These are phyloP conservation scores for Ametastegia equiseti DNA, from an alignment of 2,888 invertebrate species.

Conservation along the genomic window DNA sequence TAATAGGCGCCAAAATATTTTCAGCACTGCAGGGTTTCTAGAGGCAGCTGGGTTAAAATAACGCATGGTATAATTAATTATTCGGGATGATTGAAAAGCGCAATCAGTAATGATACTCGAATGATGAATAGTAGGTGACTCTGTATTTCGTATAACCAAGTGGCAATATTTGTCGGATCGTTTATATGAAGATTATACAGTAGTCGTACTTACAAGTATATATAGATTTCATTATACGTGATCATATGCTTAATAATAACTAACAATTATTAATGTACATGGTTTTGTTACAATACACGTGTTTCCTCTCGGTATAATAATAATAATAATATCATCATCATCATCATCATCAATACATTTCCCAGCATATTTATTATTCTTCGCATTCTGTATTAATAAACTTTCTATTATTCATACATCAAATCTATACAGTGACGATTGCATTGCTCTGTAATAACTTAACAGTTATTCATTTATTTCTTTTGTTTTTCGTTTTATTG, in stretches of 20 bases:
- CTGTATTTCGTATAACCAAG: conserved; percentile 59
- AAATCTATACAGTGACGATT: conserved; percentile 47
- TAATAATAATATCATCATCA: too few relatives aligned
- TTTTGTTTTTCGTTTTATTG: background rate
- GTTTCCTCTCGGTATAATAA: conserved; percentile 32
- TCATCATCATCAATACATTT: conserved; percentile 23
- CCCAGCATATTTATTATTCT: conserved; percentile 27
- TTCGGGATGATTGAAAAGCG: background rate
- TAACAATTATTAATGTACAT: conserved; percentile 56
- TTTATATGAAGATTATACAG: conserved; percentile 51
- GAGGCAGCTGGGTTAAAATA: too few relatives aligned
- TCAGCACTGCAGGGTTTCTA: too few relatives aligned
- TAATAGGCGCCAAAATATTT: too few relatives aligned
- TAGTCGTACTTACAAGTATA: conserved; percentile 52
- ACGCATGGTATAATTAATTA: background rate
- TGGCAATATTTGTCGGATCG: conserved; percentile 56
- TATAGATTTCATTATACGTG: conserved; percentile 34
- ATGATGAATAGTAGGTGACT: conserved; percentile 46
- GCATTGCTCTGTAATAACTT: conserved; percentile 35
- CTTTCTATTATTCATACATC: conserved; percentile 44
- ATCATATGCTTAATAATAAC: conserved; percentile 53
- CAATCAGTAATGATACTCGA: conserved; percentile 25
- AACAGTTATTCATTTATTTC: background rate
- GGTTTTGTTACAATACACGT: conserved; percentile 51
- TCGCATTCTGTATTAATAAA: conserved; percentile 33